These are phyloP conservation scores for Antheraea mylitta DNA, from an alignment of 1,140 invertebrate genomes.

Conservation along the genomic window DNA sequence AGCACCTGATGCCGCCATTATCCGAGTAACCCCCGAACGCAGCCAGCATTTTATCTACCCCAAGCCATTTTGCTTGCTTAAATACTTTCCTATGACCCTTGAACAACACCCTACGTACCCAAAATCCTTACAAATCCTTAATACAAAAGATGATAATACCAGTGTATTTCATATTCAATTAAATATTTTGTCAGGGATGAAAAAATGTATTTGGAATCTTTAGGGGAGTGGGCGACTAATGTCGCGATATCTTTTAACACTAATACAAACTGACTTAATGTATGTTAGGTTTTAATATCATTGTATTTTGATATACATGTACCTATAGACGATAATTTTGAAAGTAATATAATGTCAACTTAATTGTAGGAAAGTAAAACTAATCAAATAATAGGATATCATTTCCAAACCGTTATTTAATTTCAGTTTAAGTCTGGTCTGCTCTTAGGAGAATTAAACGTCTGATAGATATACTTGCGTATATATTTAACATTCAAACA, in stretches of 20 bases:
- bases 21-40: slow-evolving; percentile 25
- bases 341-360: too few species aligned
- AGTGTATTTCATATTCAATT: slow-evolving; percentile 74
- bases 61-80: slow-evolving; percentile 57
- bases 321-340: too few species aligned
- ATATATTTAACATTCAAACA: too few species aligned
- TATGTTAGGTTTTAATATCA: background rate
- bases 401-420: too few species aligned
- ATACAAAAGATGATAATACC: slow-evolving; percentile 71
- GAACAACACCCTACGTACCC: slow-evolving; percentile 46
- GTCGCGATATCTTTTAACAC: background rate
- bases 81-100: slow-evolving; percentile 70
- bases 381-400: too few species aligned
- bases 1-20: slow-evolving; percentile 33
- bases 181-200: slow-evolving; percentile 70
- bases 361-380: too few species aligned
- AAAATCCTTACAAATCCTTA: slow-evolving; percentile 59
- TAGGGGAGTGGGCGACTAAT: slow-evolving; percentile 36
- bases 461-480: too few species aligned
- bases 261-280: background rate
- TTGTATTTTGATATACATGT: too few species aligned
- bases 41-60: slow-evolving; percentile 25
- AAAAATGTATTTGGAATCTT: slow-evolving; percentile 57
- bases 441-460: too few species aligned
- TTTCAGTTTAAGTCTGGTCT: too few species aligned